phyloP scores from a whole-genome alignment of 2,797 vertebrate species.

The Petrocephalus schoutedeni region DNA sequence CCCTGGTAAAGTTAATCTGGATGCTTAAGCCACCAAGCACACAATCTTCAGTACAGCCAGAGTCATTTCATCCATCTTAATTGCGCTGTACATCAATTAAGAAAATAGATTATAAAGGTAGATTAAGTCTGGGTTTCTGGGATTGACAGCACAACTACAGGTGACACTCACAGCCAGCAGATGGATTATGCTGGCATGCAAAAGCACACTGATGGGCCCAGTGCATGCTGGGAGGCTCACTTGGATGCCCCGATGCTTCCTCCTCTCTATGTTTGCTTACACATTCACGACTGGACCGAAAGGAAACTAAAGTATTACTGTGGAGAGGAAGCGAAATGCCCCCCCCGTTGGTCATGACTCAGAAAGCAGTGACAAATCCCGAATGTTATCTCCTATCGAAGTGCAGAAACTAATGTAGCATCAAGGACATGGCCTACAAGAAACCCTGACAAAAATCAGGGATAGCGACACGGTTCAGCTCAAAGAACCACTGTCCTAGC shows the following conservation, averaged over 20 bases:
- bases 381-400: neutral
- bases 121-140: neutral
- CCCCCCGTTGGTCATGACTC: neutral
- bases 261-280: neutral
- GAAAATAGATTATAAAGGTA: neutral
- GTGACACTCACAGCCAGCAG: neutral
- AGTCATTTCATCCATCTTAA: slow-evolving; percentile 5
- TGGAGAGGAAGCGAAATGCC: neutral
- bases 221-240: neutral
- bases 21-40: neutral
- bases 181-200: neutral
- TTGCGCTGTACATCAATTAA: neutral
- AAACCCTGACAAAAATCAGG: neutral
- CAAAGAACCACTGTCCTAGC: neutral
- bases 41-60: neutral
- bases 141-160: neutral
- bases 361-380: neutral
- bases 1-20: neutral
- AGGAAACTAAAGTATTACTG: neutral
- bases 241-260: neutral
- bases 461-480: neutral
- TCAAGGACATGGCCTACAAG: neutral
- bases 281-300: slow-evolving; percentile 2
- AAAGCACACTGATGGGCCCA: neutral
- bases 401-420: neutral